phyloP scores from a whole-genome alignment of 2,888 invertebrate genomes.

The Dermolepida albohirtum region DNA sequence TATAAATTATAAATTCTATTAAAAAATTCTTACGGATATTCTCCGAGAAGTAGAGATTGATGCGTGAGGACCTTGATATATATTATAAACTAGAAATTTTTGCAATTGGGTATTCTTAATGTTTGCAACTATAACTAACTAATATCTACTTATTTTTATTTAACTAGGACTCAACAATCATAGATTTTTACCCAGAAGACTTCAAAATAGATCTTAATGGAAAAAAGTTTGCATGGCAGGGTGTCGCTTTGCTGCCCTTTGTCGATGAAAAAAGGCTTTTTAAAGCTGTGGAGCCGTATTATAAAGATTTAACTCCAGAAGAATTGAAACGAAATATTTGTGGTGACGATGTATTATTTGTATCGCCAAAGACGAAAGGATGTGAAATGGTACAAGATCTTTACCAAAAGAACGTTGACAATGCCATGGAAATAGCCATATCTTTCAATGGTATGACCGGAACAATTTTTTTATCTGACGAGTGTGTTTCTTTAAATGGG shows the following conservation, averaged over 20 bases:
- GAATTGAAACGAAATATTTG: conserved; percentile 90
- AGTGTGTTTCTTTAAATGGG: conserved; percentile 77
- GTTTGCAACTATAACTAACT: no score
- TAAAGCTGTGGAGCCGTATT: conserved; percentile 84
- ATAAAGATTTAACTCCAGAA: conserved; percentile 81
- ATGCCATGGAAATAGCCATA: conserved; percentile 71
- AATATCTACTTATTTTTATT: conserved; percentile 41
- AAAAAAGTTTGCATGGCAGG: conserved; percentile 99
- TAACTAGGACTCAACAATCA: conserved; percentile 88
- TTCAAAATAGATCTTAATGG: conserved; percentile 99
- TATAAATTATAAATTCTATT: no score
- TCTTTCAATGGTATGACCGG: conserved; percentile 88
- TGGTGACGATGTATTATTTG: conserved; percentile 92
- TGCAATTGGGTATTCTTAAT: no score
- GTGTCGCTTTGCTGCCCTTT: conserved; percentile 97
- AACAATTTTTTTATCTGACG: conserved; percentile 74
- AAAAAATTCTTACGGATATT: no score
- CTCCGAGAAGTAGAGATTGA: no score
- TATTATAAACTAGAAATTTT: no score
- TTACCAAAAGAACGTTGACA: conserved; percentile 70
- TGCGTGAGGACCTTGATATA: no score
- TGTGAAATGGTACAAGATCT: conserved; percentile 78
- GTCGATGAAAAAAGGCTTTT: conserved; percentile 94
- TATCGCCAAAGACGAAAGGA: conserved; percentile 77
- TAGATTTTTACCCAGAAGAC: conserved; percentile 98